Percentiles rank a stretch among this genome's conserved stretches.
Evolutionary conservation across 2,888 invertebrate species (phyloP).

Genomic region (Thereva nobilitata): DNA sequence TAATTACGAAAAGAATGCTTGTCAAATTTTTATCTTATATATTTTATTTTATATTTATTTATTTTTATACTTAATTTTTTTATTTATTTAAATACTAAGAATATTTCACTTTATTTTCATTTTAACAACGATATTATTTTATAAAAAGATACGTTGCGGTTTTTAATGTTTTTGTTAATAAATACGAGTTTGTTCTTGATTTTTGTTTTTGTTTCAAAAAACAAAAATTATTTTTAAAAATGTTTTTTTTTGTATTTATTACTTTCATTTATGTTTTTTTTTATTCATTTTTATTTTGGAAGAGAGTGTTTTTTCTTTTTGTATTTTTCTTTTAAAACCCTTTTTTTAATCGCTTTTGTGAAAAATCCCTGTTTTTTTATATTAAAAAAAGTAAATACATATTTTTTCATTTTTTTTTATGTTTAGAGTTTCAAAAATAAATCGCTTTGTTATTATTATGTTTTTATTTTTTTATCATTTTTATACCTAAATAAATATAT

Average conservation of each 20-base stretch:
- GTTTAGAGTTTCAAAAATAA: background rate
- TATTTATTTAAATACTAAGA: background rate
- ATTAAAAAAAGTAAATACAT: conserved; percentile 13
- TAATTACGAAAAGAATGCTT: too few species aligned
- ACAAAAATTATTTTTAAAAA: conserved; percentile 24
- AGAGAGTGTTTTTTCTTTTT: conserved; percentile 16
- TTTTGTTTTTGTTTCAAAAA: conserved; percentile 27
- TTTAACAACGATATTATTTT: conserved; percentile 12
- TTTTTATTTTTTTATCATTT: background rate
- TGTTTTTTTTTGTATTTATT: too few species aligned
- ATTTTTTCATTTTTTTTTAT: background rate
- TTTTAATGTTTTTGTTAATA: too few species aligned
- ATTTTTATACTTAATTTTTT: background rate
- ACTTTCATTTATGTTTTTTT: too few species aligned
- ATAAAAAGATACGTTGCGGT: too few species aligned
- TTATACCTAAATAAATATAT: background rate
- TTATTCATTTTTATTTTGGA: conserved; percentile 20
- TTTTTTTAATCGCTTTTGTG: conserved; percentile 22
- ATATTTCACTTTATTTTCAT: conserved; percentile 14
- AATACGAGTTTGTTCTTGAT: too few species aligned
- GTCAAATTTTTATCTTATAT: background rate
- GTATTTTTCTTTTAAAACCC: conserved; percentile 12
- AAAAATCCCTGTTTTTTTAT: conserved; percentile 30
- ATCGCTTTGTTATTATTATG: background rate
- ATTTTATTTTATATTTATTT: background rate